These are phyloP conservation scores for Operophtera brumata DNA, from an alignment of 2,888 invertebrate species.

Conservation along the genomic window DNA sequence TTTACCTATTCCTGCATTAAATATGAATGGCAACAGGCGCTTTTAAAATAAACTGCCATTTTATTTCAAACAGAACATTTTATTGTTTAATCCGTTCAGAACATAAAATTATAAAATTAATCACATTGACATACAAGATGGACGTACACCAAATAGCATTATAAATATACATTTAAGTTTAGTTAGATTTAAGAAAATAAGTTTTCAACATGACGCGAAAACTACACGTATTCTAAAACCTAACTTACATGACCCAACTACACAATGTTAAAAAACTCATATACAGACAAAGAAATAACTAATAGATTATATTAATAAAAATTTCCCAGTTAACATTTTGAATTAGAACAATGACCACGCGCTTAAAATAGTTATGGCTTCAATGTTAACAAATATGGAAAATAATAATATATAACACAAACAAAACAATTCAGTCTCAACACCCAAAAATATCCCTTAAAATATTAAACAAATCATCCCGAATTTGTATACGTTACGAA, in stretches of 20 bases:
- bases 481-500: constrained; percentile 10
- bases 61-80: constrained; percentile 80
- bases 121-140: constrained; percentile 80
- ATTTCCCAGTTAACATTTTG: constrained; percentile 53
- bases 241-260: constrained; percentile 74
- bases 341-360: constrained; percentile 41
- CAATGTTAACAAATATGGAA: constrained; percentile 56
- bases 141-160: constrained; percentile 78
- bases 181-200: constrained; percentile 68
- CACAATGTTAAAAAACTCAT: constrained; percentile 74
- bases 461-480: constrained; percentile 51
- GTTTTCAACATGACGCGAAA: constrained; percentile 60
- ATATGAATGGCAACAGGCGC: constrained; percentile 21
- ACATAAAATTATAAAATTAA: constrained; percentile 69
- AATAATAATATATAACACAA: constrained; percentile 78
- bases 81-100: constrained; percentile 80
- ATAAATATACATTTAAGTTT: constrained; percentile 68
- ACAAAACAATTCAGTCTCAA: constrained; percentile 81
- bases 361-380: constrained; percentile 54
- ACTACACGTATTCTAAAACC: constrained; percentile 65
- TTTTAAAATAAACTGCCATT: constrained; percentile 55
- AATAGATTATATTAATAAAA: constrained; percentile 53
- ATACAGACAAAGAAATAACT: constrained; percentile 78
- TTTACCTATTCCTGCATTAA: background rate
- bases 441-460: constrained; percentile 64